A percentile compares a stretch with the other conserved stretches of the same genome.
These are phyloP conservation scores for Helarctos malayanus DNA, from an alignment of 2,797 vertebrate species.

Conservation along the genomic window DNA sequence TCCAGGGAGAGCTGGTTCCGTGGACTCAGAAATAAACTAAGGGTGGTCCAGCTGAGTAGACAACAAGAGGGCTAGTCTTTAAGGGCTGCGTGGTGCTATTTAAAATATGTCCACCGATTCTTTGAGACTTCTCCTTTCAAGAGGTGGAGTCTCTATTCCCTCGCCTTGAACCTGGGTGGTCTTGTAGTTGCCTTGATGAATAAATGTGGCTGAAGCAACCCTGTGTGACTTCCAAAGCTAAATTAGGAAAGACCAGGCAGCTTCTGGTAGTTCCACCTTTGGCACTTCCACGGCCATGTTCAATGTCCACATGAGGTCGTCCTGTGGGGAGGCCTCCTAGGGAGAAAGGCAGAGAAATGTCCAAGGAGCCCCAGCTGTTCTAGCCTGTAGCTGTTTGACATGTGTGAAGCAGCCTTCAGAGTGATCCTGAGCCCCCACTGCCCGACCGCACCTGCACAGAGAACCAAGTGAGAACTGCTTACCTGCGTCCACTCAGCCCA, in stretches of 20 bases:
- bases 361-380: background rate
- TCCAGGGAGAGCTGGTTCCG: background rate
- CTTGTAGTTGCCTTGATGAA: background rate
- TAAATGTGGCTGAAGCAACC: background rate
- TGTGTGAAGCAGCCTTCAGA: background rate
- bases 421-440: background rate
- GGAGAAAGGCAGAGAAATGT: background rate
- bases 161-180: background rate
- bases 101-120: background rate
- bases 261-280: background rate
- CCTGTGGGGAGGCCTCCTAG: no score
- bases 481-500: background rate
- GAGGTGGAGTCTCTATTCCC: background rate
- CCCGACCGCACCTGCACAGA: background rate
- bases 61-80: background rate
- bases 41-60: background rate
- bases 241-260: background rate
- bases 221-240: background rate
- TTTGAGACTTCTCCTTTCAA: background rate
- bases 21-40: background rate
- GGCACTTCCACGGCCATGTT: background rate
- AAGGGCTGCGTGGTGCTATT: background rate
- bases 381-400: background rate
- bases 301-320: background rate
- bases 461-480: background rate